Evolutionary conservation across 2,113 vertebrate species (phyloP), one percentile per base, ranked within the genome.

Genomic region (Scopus umbretta): DNA sequence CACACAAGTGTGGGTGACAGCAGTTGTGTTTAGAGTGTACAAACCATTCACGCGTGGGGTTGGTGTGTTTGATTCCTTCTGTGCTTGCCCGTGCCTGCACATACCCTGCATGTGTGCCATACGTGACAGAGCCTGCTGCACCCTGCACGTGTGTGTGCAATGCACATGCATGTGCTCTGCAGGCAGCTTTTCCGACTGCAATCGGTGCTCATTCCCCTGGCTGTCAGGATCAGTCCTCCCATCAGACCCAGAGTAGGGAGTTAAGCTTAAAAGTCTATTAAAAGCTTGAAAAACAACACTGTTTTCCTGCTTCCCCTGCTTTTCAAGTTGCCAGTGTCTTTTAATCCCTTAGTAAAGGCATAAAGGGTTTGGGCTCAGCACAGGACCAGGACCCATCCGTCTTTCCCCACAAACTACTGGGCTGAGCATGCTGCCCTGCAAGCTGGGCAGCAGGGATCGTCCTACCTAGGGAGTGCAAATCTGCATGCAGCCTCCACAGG

Each of bases 21-120:
- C 42, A 2, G 30, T 34, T 12, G 50, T 21, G 34, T 32, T 55
- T 5, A 11, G 17, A 11, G 45, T 2, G 4, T 17, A 21, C 23
- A 10, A 53, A 30, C 16, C 1, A 0, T 13, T 36, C 70, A 19
- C 1, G 1, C 2, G 2, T 16, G 8, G 16, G 12, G 34, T 45
- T 23, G 43, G 6, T 7, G 25, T 12, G 61, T 17, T 19, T 19
- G 36, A 27, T 8, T 36, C 52, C 26, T 6, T 17, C 42, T 13
- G 7, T 11, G 36, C 20, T 12, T 36, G 30, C 21, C 13, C 5
- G 26, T 45, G 55, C 63, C 53, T 21, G 36, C 20, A 23, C 1
- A 3, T 7, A 19, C 16, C 30, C 62, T n/a, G 62, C 42, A 5
- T 5, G 1, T 16, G 45, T 18, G 50, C 38, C 3, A 2, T 29